A percentile compares a stretch with the other conserved stretches of the same genome.
Evolutionary conservation across 2,113 vertebrate species (phyloP).

Genomic region (Stomatorhinus ivindoensis): DNA sequence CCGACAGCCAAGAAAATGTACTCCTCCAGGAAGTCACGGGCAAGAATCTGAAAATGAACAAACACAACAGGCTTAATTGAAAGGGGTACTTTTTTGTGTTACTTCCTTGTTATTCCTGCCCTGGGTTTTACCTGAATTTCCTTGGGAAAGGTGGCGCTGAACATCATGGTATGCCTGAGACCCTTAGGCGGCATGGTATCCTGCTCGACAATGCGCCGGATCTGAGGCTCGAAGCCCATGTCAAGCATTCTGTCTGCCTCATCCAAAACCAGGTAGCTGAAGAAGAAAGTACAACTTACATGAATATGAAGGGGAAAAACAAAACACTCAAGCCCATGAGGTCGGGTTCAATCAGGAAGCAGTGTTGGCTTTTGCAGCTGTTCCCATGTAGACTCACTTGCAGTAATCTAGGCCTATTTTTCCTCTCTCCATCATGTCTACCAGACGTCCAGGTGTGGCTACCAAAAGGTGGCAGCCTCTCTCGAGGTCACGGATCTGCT

Average conservation of each 20-base stretch:
- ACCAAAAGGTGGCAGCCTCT: conserved; percentile 92
- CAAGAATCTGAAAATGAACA: conserved; percentile 72
- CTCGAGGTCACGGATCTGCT: conserved; percentile 92
- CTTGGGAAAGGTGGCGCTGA: conserved; percentile 97
- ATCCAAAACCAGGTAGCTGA: conserved; percentile 87
- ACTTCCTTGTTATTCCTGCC: neutral
- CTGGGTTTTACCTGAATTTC: conserved; percentile 82
- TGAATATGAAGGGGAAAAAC: neutral
- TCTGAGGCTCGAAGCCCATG: conserved; percentile 98
- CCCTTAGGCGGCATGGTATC: conserved; percentile 96
- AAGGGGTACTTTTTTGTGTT: neutral
- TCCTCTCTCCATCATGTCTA: conserved; percentile 98
- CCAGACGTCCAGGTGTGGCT: conserved; percentile 88
- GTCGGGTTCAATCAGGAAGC: neutral
- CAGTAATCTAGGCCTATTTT: conserved; percentile 94
- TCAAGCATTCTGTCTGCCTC: conserved; percentile 97
- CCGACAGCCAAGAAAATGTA: conserved; percentile 97
- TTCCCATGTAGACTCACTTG: conserved; percentile 68
- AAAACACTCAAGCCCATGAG: neutral
- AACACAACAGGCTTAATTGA: neutral
- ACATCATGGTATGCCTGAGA: conserved; percentile 95
- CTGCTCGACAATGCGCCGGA: conserved; percentile 90
- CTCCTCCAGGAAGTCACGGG: conserved; percentile 95
- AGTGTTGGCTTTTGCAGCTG: neutral
- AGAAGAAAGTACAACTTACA: neutral